A percentile compares a stretch with the other conserved stretches of the same genome.
Evolutionary conservation across 2,113 vertebrate genomes (phyloP).

Genomic region (Vanacampus margaritifer): DNA sequence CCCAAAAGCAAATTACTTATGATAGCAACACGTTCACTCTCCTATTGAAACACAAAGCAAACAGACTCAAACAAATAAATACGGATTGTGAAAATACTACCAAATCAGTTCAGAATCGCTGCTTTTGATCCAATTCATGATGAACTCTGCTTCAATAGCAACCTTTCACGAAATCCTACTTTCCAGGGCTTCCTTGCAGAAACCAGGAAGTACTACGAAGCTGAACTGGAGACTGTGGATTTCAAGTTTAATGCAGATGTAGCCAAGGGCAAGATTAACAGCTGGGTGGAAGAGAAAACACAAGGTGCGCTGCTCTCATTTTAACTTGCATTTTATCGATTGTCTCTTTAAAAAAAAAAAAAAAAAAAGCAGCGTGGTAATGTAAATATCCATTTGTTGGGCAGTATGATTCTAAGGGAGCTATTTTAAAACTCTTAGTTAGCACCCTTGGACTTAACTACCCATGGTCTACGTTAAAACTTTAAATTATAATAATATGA

Average conservation of each 20-base stretch:
- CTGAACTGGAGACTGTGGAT: slow-evolving; percentile 70
- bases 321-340: neutral
- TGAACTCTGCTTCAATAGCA: neutral
- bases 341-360: too few relatives aligned
- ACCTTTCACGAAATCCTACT: neutral
- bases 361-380: too few relatives aligned
- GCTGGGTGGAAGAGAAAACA: slow-evolving; percentile 72
- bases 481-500: neutral
- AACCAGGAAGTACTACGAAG: slow-evolving; percentile 59
- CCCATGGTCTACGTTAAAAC: neutral
- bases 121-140: neutral
- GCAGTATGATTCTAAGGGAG: neutral
- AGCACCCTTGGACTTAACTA: neutral
- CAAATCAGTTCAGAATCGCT: neutral
- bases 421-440: neutral
- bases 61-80: neutral
- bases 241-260: slow-evolving; percentile 45
- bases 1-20: neutral
- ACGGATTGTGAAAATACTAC: neutral
- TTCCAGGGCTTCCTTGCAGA: slow-evolving; percentile 63
- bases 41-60: neutral
- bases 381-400: neutral
- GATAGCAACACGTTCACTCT: neutral
- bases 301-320: slow-evolving; percentile 48
- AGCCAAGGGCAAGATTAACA: slow-evolving; percentile 67